Conservation (phyloP, 2,888 invertebrate species). For the Dolichomitus sp. region DNA sequence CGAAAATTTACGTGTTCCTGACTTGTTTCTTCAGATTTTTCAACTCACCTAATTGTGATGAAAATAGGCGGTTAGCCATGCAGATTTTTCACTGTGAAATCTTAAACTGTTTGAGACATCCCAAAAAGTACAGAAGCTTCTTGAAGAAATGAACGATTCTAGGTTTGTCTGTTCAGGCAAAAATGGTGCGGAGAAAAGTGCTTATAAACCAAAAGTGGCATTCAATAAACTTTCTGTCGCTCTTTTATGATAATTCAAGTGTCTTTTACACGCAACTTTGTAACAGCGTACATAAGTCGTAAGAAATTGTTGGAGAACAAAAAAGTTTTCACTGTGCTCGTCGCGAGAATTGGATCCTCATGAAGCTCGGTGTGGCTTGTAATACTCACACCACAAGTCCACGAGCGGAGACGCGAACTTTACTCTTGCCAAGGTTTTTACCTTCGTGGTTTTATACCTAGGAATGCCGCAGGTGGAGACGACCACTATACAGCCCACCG, state of each 20-base stretch:
- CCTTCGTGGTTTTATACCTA: slow-evolving; percentile 35
- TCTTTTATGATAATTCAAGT: slow-evolving; percentile 21
- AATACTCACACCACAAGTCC: background rate
- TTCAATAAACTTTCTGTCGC: slow-evolving; percentile 4
- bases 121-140: background rate
- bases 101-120: background rate
- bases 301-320: background rate
- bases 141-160: background rate
- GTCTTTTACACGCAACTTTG: slow-evolving; percentile 21
- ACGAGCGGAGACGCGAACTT: slow-evolving; percentile 21
- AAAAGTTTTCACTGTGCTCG: slow-evolving; percentile 1
- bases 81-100: background rate
- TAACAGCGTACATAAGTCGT: background rate
- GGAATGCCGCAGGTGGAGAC: slow-evolving; percentile 14
- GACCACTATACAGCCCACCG: slow-evolving; percentile 43
- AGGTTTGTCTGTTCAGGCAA: background rate
- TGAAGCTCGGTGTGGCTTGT: slow-evolving; percentile 6
- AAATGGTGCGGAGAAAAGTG: background rate
- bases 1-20: too few relatives aligned
- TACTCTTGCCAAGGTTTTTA: slow-evolving; percentile 36
- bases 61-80: background rate
- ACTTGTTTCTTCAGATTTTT: too few relatives aligned
- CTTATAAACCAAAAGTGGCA: background rate
- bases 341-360: slow-evolving; percentile 10
- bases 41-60: background rate